Evolutionary conservation across 2,113 vertebrate genomes (phyloP).

Genomic region (Chlamydotis undulata): DNA sequence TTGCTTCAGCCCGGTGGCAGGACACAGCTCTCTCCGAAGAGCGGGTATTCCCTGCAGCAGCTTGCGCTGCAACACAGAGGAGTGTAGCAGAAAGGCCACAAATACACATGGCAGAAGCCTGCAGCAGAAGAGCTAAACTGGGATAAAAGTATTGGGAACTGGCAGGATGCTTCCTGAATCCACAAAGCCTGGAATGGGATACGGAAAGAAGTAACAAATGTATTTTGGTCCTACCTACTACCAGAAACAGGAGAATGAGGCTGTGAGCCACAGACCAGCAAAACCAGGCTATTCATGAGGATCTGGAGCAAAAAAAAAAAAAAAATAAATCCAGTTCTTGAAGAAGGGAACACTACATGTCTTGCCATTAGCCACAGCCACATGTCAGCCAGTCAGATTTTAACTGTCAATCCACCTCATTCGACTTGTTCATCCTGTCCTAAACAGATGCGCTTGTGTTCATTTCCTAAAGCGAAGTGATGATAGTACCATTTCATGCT

Average conservation of each 20-base stretch:
- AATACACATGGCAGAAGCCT: background rate
- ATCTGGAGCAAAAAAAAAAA: background rate
- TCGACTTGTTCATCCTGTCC: background rate
- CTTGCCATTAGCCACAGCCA: background rate
- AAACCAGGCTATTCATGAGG: background rate
- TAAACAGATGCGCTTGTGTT: background rate
- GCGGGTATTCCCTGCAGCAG: rapidly evolving
- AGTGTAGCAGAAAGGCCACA: background rate
- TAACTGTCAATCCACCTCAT: background rate
- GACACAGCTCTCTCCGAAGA: background rate
- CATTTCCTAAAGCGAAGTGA: background rate
- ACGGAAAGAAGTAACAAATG: background rate
- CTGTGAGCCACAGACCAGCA: background rate
- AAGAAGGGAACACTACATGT: background rate
- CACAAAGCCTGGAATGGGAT: background rate
- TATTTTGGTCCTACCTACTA: background rate
- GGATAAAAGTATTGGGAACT: background rate
- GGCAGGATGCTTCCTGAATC: background rate
- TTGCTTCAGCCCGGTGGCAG: background rate
- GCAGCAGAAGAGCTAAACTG: background rate
- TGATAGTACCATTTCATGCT: background rate
- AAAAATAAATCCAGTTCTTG: background rate
- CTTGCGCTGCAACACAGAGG: rapidly evolving
- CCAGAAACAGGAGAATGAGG: background rate
- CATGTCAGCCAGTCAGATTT: background rate